Percentiles rank a stretch among this genome's conserved stretches.
Evolutionary conservation across 64 coral and sea anemone species (phyloP).

Genomic region (Anthopleura sola): DNA sequence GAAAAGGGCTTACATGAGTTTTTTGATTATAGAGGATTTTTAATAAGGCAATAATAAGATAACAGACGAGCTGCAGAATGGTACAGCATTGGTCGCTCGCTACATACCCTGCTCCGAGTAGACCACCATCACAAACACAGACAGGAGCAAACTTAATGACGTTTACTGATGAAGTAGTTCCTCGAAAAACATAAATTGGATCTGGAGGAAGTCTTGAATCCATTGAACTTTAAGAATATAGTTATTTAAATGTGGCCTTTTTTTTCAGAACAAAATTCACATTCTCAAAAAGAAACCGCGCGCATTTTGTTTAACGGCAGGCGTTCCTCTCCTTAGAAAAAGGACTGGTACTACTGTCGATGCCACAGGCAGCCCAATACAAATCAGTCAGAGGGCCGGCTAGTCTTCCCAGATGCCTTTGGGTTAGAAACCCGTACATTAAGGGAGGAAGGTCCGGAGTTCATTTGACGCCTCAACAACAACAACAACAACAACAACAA

Average conservation of each 20-base stretch:
- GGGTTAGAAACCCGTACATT: too few relatives aligned
- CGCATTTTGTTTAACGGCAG: not conserved
- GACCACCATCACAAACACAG: conserved; percentile 16
- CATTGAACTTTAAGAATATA: not conserved
- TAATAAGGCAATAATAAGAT: too few relatives aligned
- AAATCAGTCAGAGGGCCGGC: too few relatives aligned
- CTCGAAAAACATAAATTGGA: conserved; percentile 62
- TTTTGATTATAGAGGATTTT: too few relatives aligned
- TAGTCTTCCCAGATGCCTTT: too few relatives aligned
- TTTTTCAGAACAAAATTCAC: not conserved
- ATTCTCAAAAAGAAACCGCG: not conserved
- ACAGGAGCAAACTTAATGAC: conserved; percentile 46
- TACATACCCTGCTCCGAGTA: conserved; percentile 55
- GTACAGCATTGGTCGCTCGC: too few relatives aligned
- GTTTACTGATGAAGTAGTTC: conserved; percentile 39
- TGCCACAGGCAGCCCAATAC: not conserved
- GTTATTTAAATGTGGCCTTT: not conserved
- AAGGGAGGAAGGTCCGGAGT: too few relatives aligned
- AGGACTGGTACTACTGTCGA: not conserved
- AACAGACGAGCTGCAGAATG: too few relatives aligned
- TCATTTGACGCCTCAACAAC: too few relatives aligned
- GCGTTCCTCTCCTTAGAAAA: not conserved
- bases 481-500: too few relatives aligned
- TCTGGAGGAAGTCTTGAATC: conserved; percentile 34
- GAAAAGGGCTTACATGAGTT: too few relatives aligned